A percentile compares a stretch with the other conserved stretches of the same genome.
phyloP scores from a whole-genome alignment of 1,140 invertebrate genomes.

The Lutraria rhynchaena region DNA sequence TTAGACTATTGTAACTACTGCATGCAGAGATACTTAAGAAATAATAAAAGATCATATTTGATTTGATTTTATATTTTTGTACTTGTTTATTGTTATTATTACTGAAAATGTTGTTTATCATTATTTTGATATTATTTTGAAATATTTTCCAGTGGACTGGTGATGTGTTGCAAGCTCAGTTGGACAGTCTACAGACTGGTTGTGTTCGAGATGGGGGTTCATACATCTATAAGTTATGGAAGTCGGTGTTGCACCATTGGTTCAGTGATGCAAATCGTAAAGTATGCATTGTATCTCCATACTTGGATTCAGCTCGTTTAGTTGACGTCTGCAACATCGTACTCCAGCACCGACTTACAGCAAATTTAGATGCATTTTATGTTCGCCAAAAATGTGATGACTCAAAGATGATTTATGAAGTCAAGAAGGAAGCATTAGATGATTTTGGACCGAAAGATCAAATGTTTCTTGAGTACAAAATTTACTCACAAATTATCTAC shows the following conservation, averaged over 20 bases:
- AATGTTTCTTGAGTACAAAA: slow-evolving; percentile 75
- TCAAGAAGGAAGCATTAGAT: slow-evolving; percentile 63
- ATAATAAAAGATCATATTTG: too few species aligned
- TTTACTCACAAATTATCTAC: slow-evolving; percentile 71
- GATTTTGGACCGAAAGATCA: slow-evolving; percentile 65
- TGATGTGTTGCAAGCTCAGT: slow-evolving; percentile 55
- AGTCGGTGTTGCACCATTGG: slow-evolving; percentile 70
- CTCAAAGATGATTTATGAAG: slow-evolving; percentile 62
- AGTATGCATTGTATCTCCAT: slow-evolving; percentile 72
- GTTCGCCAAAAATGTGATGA: slow-evolving; percentile 65
- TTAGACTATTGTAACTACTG: too few species aligned
- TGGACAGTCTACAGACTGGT: slow-evolving; percentile 52
- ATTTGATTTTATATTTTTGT: too few species aligned
- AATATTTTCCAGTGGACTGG: slow-evolving; percentile 56
- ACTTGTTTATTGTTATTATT: too few species aligned
- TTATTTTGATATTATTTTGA: neutral
- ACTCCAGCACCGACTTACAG: slow-evolving; percentile 67
- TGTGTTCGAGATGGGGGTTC: slow-evolving; percentile 64
- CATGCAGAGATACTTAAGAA: too few species aligned
- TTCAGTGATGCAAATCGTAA: slow-evolving; percentile 64
- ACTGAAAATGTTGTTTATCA: too few species aligned
- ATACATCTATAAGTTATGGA: slow-evolving; percentile 73
- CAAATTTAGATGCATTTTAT: slow-evolving; percentile 70
- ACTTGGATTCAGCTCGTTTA: slow-evolving; percentile 68
- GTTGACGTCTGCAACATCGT: slow-evolving; percentile 69